Percentiles rank a stretch among this genome's conserved stretches.
Conservation (phyloP, 92 coral and sea anemone species). For the Phymanthus crucifer region DNA sequence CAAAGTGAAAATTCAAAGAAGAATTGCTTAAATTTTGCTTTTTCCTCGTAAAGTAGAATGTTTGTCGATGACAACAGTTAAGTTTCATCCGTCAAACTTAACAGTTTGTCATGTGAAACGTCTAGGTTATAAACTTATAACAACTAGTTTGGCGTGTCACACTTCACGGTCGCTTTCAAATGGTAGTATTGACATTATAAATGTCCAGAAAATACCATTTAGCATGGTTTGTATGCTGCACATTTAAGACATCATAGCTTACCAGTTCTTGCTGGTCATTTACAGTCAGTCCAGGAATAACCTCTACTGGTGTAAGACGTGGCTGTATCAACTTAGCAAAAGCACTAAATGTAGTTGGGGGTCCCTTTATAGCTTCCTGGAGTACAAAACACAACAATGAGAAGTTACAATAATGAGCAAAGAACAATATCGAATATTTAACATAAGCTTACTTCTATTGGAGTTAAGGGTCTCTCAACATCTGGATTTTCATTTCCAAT, state of each 20-base stretch:
- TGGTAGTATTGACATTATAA: too few relatives aligned
- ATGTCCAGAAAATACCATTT: neutral
- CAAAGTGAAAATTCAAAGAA: too few relatives aligned
- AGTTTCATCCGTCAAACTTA: too few relatives aligned
- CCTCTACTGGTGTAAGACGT: conserved; percentile 71
- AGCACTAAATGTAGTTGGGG: conserved; percentile 77
- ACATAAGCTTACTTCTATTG: conserved; percentile 64
- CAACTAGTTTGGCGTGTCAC: too few relatives aligned
- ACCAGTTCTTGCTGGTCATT: conserved; percentile 90
- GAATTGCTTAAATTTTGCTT: too few relatives aligned
- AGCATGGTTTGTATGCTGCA: neutral
- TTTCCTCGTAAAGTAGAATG: too few relatives aligned
- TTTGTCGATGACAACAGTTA: too few relatives aligned
- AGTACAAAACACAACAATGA: neutral
- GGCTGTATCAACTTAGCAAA: conserved; percentile 83
- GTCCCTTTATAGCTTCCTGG: conserved; percentile 81
- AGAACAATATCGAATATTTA: too few relatives aligned
- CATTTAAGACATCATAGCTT: neutral
- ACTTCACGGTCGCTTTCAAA: too few relatives aligned
- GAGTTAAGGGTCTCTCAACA: conserved; percentile 88
- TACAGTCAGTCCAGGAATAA: conserved; percentile 69
- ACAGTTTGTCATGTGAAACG: too few relatives aligned
- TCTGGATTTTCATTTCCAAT: conserved; percentile 87
- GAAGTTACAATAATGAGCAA: neutral
- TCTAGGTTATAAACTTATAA: too few relatives aligned